Evolutionary conservation across 1,140 invertebrate genomes (phyloP), one percentile per base, ranked within the genome.

Genomic region (Heliothis subflexa): DNA sequence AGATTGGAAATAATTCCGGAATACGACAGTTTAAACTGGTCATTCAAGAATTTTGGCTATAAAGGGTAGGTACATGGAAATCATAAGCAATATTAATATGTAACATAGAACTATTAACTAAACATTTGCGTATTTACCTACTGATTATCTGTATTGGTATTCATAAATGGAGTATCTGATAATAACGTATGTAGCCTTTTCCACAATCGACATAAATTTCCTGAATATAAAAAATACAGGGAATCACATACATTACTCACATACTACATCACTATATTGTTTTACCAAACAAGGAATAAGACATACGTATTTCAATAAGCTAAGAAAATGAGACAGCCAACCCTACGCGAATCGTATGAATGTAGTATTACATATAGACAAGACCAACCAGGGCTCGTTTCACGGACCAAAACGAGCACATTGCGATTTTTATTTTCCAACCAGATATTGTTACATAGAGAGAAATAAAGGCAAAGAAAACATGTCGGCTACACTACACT

Each of bases 321-420:
- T 12, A 14, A 47, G 18, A 64, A 45, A 64, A 45, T n/a, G 40
- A 18, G 16, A 16, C 10, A 18, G 16, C 40, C 33, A 45, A 4
- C 40, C 61, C 61, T 64, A 40, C 25, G 3, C 14, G 59, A 28
- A 45, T 33, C 40, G 61, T 64, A 47, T 47, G 40, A 45, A 64
- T 64, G 61, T 64, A 47, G 61, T n/a, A n/a, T 64, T 64, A 47
- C 40, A 64, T 64, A 64, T 64, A 47, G 33, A 64, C 61, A 47
- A 47, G 18, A 4, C 33, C 61, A 61, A 33, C 57, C 57, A 28
- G 28, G 14, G 28, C 25, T 61, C 21, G 57, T 28, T 28, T 33
- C 3, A 33, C 18, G 55, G 21, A 61, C 1, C 57, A 61, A 13
- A 25, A 14, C 12, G 57, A 55, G 18, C 16, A 55, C 54, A 55